Conservation (phyloP, 2,888 invertebrate genomes). For the Sesia bembeciformis region DNA sequence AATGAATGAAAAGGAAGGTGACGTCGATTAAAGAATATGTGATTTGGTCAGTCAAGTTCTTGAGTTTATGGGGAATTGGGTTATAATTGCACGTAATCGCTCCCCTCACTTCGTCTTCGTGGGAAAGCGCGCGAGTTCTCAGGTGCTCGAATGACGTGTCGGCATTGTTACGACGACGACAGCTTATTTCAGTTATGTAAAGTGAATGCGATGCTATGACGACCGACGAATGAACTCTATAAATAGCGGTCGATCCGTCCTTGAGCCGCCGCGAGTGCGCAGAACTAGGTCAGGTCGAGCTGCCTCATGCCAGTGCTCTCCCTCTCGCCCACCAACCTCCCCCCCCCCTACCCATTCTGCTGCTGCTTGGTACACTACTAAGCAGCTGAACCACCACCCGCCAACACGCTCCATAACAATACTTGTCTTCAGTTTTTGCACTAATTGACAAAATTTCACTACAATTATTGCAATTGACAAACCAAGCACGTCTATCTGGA, state of each 20-base stretch:
- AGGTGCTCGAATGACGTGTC: constrained; percentile 29
- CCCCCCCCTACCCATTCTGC: constrained; percentile 1
- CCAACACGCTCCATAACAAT: constrained; percentile 19
- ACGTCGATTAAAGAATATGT: constrained; percentile 3
- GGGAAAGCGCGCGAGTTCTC: constrained; percentile 33
- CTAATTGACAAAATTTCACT: neutral
- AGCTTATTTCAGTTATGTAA: constrained; percentile 60
- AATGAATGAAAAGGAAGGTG: constrained; percentile 2
- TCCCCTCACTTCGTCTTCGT: constrained; percentile 34
- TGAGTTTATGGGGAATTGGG: too few relatives aligned
- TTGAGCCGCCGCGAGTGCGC: constrained; percentile 61
- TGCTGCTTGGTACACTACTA: too few relatives aligned
- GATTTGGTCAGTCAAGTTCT: too few relatives aligned
- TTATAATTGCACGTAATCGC: constrained; percentile 7
- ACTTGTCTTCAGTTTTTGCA: constrained; percentile 22
- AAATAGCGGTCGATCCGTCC: constrained; percentile 71
- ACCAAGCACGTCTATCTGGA: too few relatives aligned
- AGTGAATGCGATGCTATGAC: constrained; percentile 55
- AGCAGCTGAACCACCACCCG: constrained; percentile 6
- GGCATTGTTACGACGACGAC: too few relatives aligned
- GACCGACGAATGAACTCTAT: constrained; percentile 64
- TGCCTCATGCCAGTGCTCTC: constrained; percentile 41
- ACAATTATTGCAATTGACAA: too few relatives aligned
- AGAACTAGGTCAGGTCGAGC: constrained; percentile 65
- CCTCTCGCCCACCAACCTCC: constrained; percentile 22